Percentiles rank a stretch among this genome's conserved stretches.
Evolutionary conservation across 2,888 invertebrate species (phyloP).

Genomic region (Ophioninae sp.): DNA sequence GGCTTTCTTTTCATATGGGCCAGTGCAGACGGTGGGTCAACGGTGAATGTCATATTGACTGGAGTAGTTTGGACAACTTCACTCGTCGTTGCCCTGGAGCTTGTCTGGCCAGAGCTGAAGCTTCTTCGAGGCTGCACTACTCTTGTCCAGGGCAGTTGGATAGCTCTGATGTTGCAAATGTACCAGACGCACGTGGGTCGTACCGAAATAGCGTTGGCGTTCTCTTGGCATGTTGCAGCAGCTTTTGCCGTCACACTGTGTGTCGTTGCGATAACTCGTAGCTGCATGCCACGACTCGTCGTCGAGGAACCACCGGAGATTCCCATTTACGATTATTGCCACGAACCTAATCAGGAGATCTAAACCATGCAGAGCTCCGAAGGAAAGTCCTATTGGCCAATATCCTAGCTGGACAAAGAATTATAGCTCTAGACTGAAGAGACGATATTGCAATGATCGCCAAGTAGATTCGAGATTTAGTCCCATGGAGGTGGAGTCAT

Average conservation of each 20-base stretch:
- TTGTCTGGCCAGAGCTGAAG: slow-evolving; percentile 76
- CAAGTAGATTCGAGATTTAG: neutral
- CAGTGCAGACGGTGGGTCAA: slow-evolving; percentile 61
- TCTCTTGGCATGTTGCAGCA: slow-evolving; percentile 76
- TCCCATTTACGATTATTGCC: slow-evolving; percentile 76
- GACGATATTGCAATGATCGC: neutral
- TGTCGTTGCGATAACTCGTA: slow-evolving; percentile 72
- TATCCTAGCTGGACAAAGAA: neutral
- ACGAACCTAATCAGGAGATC: slow-evolving; percentile 64
- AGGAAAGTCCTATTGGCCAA: too few species aligned
- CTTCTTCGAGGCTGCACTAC: slow-evolving; percentile 73
- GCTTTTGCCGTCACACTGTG: slow-evolving; percentile 75
- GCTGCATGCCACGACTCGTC: slow-evolving; percentile 70
- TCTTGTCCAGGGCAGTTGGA: slow-evolving; percentile 75
- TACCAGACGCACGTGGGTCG: slow-evolving; percentile 60
- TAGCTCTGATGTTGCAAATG: slow-evolving; percentile 75
- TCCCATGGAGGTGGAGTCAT: neutral
- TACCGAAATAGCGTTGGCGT: slow-evolving; percentile 68
- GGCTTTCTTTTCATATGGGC: slow-evolving; percentile 77
- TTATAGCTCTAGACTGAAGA: neutral
- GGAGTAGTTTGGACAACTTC: slow-evolving; percentile 73
- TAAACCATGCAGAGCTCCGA: slow-evolving; percentile 12
- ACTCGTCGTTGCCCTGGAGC: slow-evolving; percentile 71
- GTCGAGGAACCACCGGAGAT: slow-evolving; percentile 73
- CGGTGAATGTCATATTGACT: slow-evolving; percentile 70